These are phyloP conservation scores for Drosophila busckii DNA, from an alignment of 1,140 invertebrate genomes.

Conservation along the genomic window DNA sequence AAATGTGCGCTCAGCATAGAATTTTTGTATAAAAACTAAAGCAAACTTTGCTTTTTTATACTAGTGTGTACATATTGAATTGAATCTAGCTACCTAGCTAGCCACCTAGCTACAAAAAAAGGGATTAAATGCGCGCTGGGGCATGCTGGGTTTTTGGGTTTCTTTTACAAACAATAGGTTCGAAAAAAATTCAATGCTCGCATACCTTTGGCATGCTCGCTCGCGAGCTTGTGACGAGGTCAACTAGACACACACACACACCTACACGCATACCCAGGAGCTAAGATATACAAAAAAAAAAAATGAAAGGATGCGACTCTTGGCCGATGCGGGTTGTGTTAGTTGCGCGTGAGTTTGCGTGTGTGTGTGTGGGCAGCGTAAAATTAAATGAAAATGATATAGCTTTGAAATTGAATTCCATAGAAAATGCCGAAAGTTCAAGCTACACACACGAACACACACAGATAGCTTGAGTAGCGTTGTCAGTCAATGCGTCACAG, in stretches of 20 bases:
- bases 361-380: constrained; percentile 34
- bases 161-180: constrained; percentile 60
- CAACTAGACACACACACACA: constrained; percentile 15
- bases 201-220: constrained; percentile 42
- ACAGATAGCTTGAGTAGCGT: no score
- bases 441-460: background rate
- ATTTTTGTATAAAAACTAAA: no score
- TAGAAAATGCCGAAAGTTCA: constrained; percentile 67
- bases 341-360: constrained; percentile 1
- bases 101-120: background rate
- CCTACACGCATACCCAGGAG: background rate
- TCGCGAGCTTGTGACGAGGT: constrained; percentile 21
- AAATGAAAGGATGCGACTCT: constrained; percentile 20
- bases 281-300: background rate
- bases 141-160: constrained; percentile 24
- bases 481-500: no score
- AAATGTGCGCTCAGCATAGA: no score
- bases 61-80: no score
- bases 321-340: constrained; percentile 14
- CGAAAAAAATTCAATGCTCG: constrained; percentile 50
- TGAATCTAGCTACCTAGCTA: no score
- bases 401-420: constrained; percentile 74
- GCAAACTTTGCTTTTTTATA: no score
- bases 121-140: background rate
- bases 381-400: constrained; percentile 76